phyloP scores from a whole-genome alignment of 2,888 invertebrate genomes.

The Altica lythri region DNA sequence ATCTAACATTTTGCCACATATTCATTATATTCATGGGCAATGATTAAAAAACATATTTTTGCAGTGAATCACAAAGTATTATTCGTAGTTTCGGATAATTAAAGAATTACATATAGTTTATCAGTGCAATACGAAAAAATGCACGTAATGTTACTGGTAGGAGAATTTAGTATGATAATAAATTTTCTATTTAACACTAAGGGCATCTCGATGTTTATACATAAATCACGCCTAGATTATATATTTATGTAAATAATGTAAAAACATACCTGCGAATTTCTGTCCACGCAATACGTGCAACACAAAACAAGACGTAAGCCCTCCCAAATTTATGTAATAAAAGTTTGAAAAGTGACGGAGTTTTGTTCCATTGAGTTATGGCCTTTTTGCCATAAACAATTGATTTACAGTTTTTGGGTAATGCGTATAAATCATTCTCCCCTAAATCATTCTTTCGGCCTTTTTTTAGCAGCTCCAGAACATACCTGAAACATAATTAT shows the following conservation, averaged over 20 bases:
- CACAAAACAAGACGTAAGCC: constrained; percentile 15
- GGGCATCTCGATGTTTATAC: not conserved
- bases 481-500: constrained; percentile 62
- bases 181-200: not conserved
- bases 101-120: too few species aligned
- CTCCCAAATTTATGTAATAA: constrained; percentile 13
- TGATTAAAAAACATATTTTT: too few species aligned
- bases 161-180: too few species aligned
- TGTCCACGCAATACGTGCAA: constrained; percentile 16
- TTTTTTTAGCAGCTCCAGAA: constrained; percentile 66
- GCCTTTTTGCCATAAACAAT: constrained; percentile 35
- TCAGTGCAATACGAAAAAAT: too few species aligned
- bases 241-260: not conserved
- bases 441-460: constrained; percentile 68
- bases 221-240: not conserved
- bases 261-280: constrained; percentile 20
- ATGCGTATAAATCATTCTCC: constrained; percentile 63
- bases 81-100: too few species aligned
- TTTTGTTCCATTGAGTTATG: constrained; percentile 47
- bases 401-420: constrained; percentile 54
- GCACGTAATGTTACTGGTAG: too few species aligned
- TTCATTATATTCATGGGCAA: too few species aligned
- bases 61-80: too few species aligned
- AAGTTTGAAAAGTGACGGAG: constrained; percentile 13
- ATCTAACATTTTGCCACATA: too few species aligned